These are phyloP conservation scores for Campylomormyrus tamandua DNA, from an alignment of 2,113 vertebrate genomes.

Conservation along the genomic window DNA sequence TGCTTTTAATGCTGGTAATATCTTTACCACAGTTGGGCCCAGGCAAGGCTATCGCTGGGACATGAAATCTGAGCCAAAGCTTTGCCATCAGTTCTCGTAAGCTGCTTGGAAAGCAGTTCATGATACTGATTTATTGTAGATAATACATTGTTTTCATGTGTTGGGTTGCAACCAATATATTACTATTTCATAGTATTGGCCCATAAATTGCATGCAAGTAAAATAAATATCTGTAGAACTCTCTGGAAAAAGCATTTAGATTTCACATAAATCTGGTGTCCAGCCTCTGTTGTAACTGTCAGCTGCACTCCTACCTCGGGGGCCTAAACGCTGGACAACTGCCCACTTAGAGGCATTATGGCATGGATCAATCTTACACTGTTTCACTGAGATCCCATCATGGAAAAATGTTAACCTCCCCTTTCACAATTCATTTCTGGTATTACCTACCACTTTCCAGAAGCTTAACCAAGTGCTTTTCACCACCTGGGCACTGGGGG, in stretches of 20 bases:
- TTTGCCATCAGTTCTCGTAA: neutral
- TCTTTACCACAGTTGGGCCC: neutral
- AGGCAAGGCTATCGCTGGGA: neutral
- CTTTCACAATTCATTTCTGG: neutral
- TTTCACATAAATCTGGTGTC: constrained; percentile 9
- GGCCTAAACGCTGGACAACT: neutral
- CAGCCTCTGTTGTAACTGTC: neutral
- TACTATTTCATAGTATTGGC: neutral
- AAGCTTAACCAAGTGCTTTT: neutral
- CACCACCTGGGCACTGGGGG: neutral
- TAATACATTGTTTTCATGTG: neutral
- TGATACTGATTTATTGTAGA: constrained; percentile 3
- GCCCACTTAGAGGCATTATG: constrained; percentile 8
- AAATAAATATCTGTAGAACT: neutral
- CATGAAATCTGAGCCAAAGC: neutral
- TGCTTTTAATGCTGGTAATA: neutral
- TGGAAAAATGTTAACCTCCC: neutral
- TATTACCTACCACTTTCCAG: neutral
- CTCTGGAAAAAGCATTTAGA: constrained; percentile 1
- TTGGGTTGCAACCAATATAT: neutral
- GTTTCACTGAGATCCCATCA: neutral
- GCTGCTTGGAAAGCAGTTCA: neutral
- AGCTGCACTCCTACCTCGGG: neutral
- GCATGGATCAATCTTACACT: neutral
- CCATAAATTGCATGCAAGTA: neutral